Evolutionary conservation across 2,113 vertebrate species (phyloP), one percentile per base, ranked within the genome.

Genomic region (Fulica atra): DNA sequence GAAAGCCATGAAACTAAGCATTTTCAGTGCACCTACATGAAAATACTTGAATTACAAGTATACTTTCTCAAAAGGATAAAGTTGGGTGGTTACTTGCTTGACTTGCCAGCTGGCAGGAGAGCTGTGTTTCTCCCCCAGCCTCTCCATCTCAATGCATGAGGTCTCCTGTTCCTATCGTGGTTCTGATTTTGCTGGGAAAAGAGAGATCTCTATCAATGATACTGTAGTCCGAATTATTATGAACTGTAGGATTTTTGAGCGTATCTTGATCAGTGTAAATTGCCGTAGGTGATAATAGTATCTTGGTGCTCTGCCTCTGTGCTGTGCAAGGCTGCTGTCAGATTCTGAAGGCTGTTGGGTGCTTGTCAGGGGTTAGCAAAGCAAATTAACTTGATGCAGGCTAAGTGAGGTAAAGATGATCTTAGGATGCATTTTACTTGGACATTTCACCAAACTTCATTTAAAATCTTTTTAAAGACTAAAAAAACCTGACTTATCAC

Each of bases 61-160:
- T 4, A 10, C 19, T 87, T 93, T 28, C 68, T 17, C 42, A 76
- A 38, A 29, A 29, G 5, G 70, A 85, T 40, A 4, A 44, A 82
- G n/a, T 61, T 0, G 8, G 24, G 53, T 68, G 28, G 56, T 51
- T n/a, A 18, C 65, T 88, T 64, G 25, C 42, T 56, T 63, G 82
- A 90, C 91, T 80, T 88, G 76, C 59, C 82, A 96, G 71, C 79
- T 92, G 74, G 83, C 82, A 25, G 79, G 38, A 33, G 35, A 35
- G 5, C 33, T 18, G 20, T 36, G 38, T 54, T 88, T 66, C 46
- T 69, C 13, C 61, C 38, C 51, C 78, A 81, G 48, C 50, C 24
- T 66, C n/a, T 59, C 72, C 35, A 38, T 61, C 23, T 44, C 74
- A 77, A 53, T 40, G 65, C 74, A 63, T 78, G 78, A 81, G 94